Evolutionary conservation across 2,797 vertebrate species (phyloP).

Genomic region (Gymnodraco acuticeps): DNA sequence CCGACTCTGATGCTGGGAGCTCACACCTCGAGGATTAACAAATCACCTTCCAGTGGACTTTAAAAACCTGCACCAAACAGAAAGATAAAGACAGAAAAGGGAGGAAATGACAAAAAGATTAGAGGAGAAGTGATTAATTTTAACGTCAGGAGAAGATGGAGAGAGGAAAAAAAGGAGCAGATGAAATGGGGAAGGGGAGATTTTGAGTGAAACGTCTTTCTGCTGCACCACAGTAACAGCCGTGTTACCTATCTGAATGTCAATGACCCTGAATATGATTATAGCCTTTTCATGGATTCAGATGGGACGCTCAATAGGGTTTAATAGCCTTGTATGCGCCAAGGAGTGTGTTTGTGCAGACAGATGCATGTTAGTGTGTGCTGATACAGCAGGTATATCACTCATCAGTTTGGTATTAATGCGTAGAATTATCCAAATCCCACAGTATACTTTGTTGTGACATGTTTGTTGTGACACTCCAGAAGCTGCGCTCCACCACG

Average conservation of each 20-base stretch:
- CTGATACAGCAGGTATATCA: neutral
- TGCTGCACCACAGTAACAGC: slow-evolving; percentile 52
- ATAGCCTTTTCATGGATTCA: slow-evolving; percentile 70
- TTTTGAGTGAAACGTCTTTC: slow-evolving; percentile 36
- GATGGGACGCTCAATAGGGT: slow-evolving; percentile 64
- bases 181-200: slow-evolving; percentile 37
- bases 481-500: too few species aligned
- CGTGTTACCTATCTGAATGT: slow-evolving; percentile 64
- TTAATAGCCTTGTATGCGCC: slow-evolving; percentile 66
- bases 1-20: slow-evolving; percentile 15
- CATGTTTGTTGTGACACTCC: too few species aligned
- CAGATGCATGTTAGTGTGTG: neutral
- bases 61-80: slow-evolving; percentile 34
- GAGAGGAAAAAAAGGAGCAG: slow-evolving; percentile 18
- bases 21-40: slow-evolving; percentile 47
- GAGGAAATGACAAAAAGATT: slow-evolving; percentile 32
- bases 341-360: slow-evolving; percentile 28
- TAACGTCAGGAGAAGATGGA: neutral
- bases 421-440: neutral
- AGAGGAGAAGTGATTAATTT: slow-evolving; percentile 15
- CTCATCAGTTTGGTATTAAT: slow-evolving; percentile 17
- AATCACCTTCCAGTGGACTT: slow-evolving; percentile 58
- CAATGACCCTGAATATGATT: slow-evolving; percentile 76
- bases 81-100: slow-evolving; percentile 19
- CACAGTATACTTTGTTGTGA: neutral